These are phyloP conservation scores for Caenorhabditis inopinata DNA, from an alignment of 1,140 invertebrate species.

Conservation along the genomic window DNA sequence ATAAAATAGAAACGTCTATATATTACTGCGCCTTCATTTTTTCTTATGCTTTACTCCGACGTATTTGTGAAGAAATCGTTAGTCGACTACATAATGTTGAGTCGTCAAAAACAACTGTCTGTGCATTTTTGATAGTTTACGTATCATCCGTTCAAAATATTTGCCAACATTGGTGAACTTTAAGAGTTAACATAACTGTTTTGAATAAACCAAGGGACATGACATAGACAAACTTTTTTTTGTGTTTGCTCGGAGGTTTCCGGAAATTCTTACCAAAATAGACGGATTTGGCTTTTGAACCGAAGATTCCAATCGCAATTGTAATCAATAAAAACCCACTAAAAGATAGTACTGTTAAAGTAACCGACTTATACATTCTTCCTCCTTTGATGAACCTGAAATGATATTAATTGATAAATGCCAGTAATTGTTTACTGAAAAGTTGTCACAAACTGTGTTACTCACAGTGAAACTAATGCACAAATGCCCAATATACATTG, in stretches of 20 bases:
- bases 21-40: no score
- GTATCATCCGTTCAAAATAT: no score
- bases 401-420: not conserved
- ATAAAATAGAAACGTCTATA: not conserved
- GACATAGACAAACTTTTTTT: no score
- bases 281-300: not conserved
- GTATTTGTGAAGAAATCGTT: not conserved
- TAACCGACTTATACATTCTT: not conserved
- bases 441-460: not conserved
- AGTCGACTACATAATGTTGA: not conserved
- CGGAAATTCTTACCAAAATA: not conserved
- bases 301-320: not conserved
- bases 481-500: not conserved
- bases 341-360: not conserved
- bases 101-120: not conserved
- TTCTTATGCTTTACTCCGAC: not conserved
- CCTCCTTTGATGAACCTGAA: not conserved
- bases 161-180: not conserved
- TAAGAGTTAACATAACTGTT: no score
- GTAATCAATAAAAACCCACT: not conserved
- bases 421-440: not conserved
- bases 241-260: no score
- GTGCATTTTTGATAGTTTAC: slow-evolving; percentile 11
- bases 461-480: not conserved
- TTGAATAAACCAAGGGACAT: no score